Evolutionary conservation across 2,797 vertebrate species (phyloP).

Genomic region (Xiphorhynchus erythropygius): DNA sequence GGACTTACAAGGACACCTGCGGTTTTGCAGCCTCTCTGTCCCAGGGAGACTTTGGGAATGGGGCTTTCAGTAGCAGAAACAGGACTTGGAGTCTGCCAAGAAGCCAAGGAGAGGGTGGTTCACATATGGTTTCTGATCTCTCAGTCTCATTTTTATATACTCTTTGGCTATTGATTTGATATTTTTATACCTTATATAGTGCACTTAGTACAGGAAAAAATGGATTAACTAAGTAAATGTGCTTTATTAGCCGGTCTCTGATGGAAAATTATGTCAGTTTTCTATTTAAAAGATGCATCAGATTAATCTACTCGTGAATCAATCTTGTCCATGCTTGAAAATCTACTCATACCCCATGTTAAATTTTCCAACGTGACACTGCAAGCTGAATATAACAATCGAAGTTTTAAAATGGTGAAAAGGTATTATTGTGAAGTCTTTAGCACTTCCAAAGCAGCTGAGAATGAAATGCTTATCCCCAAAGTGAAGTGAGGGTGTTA

Average conservation of each 20-base stretch:
- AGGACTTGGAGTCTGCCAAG: background rate
- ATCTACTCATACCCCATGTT: background rate
- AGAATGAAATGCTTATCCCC: background rate
- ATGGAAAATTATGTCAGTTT: slow-evolving; percentile 50
- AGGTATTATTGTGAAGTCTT: background rate
- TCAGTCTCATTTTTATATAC: slow-evolving; percentile 10
- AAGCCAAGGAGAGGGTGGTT: background rate
- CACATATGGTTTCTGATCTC: background rate
- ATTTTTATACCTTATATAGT: slow-evolving; percentile 30
- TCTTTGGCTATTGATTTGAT: slow-evolving; percentile 17
- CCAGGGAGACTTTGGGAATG: background rate
- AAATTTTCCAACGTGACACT: background rate
- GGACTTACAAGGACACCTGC: background rate
- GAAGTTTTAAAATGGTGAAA: background rate
- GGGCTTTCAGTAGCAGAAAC: background rate
- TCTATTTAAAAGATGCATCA: slow-evolving; percentile 39
- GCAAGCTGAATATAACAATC: background rate
- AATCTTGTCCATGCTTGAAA: slow-evolving; percentile 21
- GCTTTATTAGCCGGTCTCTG: background rate
- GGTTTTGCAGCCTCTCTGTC: background rate
- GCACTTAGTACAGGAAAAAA: slow-evolving; percentile 46
- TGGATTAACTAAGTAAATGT: slow-evolving; percentile 26
- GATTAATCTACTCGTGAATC: slow-evolving; percentile 15
- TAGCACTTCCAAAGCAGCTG: background rate
- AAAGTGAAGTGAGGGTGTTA: background rate